Evolutionary conservation across 2,888 invertebrate species (phyloP), one percentile per base, ranked within the genome.

Genomic region (Drosophila rubida): DNA sequence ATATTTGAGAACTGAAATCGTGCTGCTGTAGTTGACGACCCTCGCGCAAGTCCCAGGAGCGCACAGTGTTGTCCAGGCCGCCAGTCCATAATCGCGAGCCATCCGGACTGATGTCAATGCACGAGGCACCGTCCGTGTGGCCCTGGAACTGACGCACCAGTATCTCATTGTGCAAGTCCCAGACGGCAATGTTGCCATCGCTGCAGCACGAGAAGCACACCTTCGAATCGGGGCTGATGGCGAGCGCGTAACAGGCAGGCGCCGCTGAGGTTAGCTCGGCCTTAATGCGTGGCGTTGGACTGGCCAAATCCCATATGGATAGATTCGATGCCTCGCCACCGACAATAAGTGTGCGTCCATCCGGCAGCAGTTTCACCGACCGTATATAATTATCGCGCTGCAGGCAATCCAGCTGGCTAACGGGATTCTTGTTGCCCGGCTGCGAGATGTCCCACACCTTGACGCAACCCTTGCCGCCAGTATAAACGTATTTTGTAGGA

Each of bases 201-300:
- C 98, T 98, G 93, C 99, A 99, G 92, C 99, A 99, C 91, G 98
- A 98, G 93, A 99, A 99, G 94, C 99, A 98, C 69, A 98, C 97
- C 94, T 98, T 98, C 67, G 97, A 97, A 92, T 99, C 99, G 0
- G 98, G 98, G 83, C 97, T 97, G 85, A 99, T 98, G 68, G 99
- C 99, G 55, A 99, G 94, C 54, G 99, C 99, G 92, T 99, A 99
- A 93, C 99, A 99, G 0, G 99, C 99, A 22, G 99, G 98, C 66
- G 98, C 98, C 66, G 96, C 96, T 1, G 96, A 96, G 19, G 96
- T 96, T 57, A 96, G 92, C 90, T 98, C 98, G 9, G 97, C 97
- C 91, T 98, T 97, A 89, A 98, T 97, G 59, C 97, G 93, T 61
- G 98, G 98, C 78, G 97, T 97, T 39, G 97, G 96, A 82, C 96